Evolutionary conservation across 2,113 vertebrate genomes (phyloP).

Genomic region (Beaufortia kweichowensis): DNA sequence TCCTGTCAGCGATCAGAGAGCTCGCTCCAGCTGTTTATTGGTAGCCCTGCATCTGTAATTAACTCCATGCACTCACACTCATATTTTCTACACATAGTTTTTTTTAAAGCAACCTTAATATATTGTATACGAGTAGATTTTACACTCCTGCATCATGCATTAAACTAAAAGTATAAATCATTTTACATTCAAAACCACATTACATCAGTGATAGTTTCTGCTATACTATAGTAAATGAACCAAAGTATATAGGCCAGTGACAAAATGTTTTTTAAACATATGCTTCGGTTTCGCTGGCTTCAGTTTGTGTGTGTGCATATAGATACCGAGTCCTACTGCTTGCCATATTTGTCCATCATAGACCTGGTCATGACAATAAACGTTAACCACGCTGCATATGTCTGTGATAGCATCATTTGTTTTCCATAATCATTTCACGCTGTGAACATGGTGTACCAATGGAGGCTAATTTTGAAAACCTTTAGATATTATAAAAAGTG

Average conservation of each 20-base stretch:
- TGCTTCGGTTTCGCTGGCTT: slow-evolving; percentile 54
- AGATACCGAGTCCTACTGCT: slow-evolving; percentile 4
- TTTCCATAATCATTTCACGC: slow-evolving; percentile 30
- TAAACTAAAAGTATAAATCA: slow-evolving; percentile 67
- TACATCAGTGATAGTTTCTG: slow-evolving; percentile 73
- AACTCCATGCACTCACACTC: slow-evolving; percentile 53
- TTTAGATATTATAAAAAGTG: slow-evolving; percentile 23
- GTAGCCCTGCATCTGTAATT: slow-evolving; percentile 74
- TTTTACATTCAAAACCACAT: slow-evolving; percentile 69
- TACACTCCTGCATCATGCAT: slow-evolving; percentile 48
- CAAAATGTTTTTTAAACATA: slow-evolving; percentile 76
- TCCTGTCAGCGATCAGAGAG: slow-evolving; percentile 60
- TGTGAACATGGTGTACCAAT: not conserved
- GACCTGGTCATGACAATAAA: slow-evolving; percentile 39
- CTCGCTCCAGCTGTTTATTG: slow-evolving; percentile 73
- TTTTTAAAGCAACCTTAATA: no score
- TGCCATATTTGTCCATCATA: slow-evolving; percentile 30
- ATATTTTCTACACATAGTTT: slow-evolving; percentile 36
- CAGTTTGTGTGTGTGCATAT: slow-evolving; percentile 24
- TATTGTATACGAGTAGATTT: no score
- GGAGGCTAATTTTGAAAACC: not conserved
- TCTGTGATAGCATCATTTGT: not conserved
- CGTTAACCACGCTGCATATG: slow-evolving; percentile 36
- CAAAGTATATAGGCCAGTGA: slow-evolving; percentile 74
- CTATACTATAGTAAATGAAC: slow-evolving; percentile 60